Percentiles rank a stretch among this genome's conserved stretches.
These are phyloP conservation scores for Butastur rufipennis DNA, from an alignment of 2,113 vertebrate genomes.

Conservation along the genomic window DNA sequence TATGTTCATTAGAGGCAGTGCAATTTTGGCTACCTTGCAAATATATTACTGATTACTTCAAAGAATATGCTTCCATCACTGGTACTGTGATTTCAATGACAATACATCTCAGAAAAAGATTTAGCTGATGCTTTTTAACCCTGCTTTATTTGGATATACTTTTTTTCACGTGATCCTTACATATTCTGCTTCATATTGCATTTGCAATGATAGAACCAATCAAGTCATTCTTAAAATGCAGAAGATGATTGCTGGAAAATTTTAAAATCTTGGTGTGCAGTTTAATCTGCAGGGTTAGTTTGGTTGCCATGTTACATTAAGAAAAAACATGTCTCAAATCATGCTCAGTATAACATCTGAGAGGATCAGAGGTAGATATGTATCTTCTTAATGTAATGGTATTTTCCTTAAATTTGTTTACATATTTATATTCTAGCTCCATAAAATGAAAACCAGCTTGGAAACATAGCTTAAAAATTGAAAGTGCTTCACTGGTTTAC, in stretches of 20 bases:
- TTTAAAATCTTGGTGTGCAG: background rate
- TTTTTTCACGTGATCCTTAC: background rate
- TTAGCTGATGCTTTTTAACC: background rate
- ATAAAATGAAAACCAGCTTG: conserved; percentile 27
- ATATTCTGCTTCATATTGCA: background rate
- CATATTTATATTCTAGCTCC: conserved; percentile 33
- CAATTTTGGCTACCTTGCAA: background rate
- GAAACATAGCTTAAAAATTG: conserved; percentile 34
- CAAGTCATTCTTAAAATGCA: background rate
- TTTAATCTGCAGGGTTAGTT: background rate
- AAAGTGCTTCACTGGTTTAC: background rate
- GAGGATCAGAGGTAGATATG: background rate
- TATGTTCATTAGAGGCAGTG: background rate
- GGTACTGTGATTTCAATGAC: background rate
- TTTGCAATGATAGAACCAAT: background rate
- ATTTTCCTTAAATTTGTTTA: conserved; percentile 41
- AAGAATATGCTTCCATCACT: background rate
- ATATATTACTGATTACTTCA: background rate
- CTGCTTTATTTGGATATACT: background rate
- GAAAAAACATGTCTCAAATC: background rate
- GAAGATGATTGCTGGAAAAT: background rate
- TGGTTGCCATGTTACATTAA: background rate
- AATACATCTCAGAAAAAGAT: background rate
- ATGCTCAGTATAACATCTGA: background rate
- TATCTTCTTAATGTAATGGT: background rate